Base-by-base conservation (phyloP, 2,797 vertebrate genomes). In the Serranus cabrilla region DNA sequence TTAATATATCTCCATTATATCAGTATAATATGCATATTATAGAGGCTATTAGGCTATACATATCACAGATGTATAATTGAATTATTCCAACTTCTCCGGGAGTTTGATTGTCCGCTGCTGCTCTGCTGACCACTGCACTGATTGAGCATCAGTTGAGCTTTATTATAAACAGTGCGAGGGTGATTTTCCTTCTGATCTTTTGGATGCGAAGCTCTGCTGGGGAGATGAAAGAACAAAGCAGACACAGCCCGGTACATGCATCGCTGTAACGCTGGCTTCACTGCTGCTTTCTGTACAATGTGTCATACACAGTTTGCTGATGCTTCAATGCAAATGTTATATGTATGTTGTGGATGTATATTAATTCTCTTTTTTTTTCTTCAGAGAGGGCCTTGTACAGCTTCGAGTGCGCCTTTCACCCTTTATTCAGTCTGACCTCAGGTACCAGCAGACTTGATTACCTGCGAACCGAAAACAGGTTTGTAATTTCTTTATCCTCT, bases 351-450 rank as follows among this genome's bases (percentile, higher is more conserved):
- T 52, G 13, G 6, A n/a, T n/a, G n/a, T n/a, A 50, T 40, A 27
- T 56, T 13, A 40, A 13, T 12, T 37, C 1, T 39, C 27, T 21
- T 47, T 23, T 60, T 23, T 34, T 71, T 64, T 46, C 72, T 75
- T 7, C 94, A 99, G 98, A 99, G 89, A 91, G 97, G 68, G 98
- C 97, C 0, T 86, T 99, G 57, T 98, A 98, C 94, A 97, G 96
- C 90, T 96, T 99, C 90, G 98, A 99, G 83, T 97, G 96, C n/a
- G 93, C 96, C 16, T 98, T 97, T 91, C 98, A 99, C 66, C 97
- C 98, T 0, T 76, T 98, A 65, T 99, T 99, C 94, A 99, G 97
- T 78, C 95, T 99, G 79, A 99, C 97, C 42, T 98, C 96, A 0
- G 97, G 98, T 18, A 90, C 82, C 73, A 96, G 97, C 94, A 92